A percentile compares a stretch with the other conserved stretches of the same genome.
phyloP scores from a whole-genome alignment of 2,113 vertebrate species.

The Oceanodroma tethys region DNA sequence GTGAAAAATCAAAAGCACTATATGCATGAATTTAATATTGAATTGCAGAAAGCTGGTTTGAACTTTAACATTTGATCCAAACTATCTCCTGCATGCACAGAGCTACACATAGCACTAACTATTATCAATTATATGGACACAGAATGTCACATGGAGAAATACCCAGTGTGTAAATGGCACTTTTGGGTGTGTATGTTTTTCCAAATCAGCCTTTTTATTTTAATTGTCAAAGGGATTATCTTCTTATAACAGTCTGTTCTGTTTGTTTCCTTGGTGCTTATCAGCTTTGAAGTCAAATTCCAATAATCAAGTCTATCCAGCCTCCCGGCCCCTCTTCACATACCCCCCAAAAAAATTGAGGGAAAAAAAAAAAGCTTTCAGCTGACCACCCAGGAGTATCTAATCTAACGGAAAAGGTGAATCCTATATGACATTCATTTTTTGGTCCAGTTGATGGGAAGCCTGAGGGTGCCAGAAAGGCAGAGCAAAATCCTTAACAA shows the following conservation, averaged over 20 bases:
- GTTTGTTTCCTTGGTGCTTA: background rate
- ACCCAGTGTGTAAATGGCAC: background rate
- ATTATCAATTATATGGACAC: background rate
- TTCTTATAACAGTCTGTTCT: background rate
- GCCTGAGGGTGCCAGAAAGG: slow-evolving; percentile 29
- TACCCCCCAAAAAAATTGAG: background rate
- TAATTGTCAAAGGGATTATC: background rate
- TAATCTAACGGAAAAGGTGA: slow-evolving; percentile 53
- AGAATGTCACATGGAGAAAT: background rate
- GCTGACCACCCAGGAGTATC: background rate
- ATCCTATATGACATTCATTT: slow-evolving; percentile 19
- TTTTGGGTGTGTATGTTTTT: background rate
- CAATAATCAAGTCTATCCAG: background rate
- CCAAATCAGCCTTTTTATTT: background rate
- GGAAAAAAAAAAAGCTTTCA: background rate
- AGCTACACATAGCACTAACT: background rate
- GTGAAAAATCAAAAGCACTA: background rate
- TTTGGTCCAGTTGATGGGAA: slow-evolving; percentile 6
- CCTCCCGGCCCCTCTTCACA: background rate
- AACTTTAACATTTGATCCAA: background rate
- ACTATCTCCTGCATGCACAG: background rate
- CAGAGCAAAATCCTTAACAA: slow-evolving; percentile 25
- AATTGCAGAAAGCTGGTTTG: background rate
- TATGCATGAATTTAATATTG: background rate
- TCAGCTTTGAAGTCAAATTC: background rate